Percentiles rank a stretch among this genome's conserved stretches.
Conservation (phyloP, 2,888 invertebrate species). For the Melieria omissa region DNA sequence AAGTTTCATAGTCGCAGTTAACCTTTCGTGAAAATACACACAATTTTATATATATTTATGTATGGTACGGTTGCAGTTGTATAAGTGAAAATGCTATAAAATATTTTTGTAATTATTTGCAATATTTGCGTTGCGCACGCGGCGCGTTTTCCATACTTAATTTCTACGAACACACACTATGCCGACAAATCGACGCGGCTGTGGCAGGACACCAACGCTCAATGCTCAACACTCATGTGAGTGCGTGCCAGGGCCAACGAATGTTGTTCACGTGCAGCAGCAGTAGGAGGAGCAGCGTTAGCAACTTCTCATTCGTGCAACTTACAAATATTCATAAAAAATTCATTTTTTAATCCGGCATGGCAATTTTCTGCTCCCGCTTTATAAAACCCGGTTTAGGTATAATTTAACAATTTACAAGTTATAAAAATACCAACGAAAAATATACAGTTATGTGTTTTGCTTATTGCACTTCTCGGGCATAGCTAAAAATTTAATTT, state of each 20-base stretch:
- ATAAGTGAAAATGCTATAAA: not conserved
- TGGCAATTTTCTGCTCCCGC: constrained; percentile 4
- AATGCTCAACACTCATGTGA: not conserved
- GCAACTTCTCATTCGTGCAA: constrained; percentile 1
- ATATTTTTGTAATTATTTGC: constrained; percentile 2
- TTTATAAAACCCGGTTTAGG: no score
- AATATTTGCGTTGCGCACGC: constrained; percentile 4
- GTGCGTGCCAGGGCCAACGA: not conserved
- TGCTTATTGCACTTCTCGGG: not conserved
- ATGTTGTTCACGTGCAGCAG: not conserved
- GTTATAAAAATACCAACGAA: no score
- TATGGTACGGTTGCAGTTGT: constrained; percentile 6
- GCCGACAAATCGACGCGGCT: not conserved
- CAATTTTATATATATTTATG: constrained; percentile 23
- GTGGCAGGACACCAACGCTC: not conserved
- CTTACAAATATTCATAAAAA: constrained; percentile 26
- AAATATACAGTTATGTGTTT: not conserved
- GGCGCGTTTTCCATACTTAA: not conserved
- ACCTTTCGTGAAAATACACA: constrained; percentile 33
- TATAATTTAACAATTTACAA: no score
- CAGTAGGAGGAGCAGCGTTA: not conserved
- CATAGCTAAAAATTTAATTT: no score
- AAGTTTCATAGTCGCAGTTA: constrained; percentile 37
- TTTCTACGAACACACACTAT: not conserved
- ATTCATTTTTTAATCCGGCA: constrained; percentile 34